Conservation (phyloP, 2,888 invertebrate species). For the Chesias legatella region DNA sequence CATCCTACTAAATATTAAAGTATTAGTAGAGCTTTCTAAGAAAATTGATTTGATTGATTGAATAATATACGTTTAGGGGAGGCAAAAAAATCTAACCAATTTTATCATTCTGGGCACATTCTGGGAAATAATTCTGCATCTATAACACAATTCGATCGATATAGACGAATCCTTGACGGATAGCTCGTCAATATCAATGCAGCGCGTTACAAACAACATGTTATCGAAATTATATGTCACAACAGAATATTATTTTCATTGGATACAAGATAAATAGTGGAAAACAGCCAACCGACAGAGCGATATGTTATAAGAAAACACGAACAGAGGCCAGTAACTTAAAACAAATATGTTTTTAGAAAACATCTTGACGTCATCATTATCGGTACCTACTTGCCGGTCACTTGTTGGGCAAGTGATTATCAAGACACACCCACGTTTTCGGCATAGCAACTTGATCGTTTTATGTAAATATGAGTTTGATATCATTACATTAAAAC, state of each 20-base stretch:
- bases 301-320: slow-evolving; percentile 69
- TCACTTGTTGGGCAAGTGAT: slow-evolving; percentile 47
- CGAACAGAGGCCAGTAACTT: slow-evolving; percentile 51
- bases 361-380: slow-evolving; percentile 53
- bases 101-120: too few species aligned
- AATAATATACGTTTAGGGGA: too few species aligned
- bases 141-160: too few species aligned
- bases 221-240: slow-evolving; percentile 56
- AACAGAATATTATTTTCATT: slow-evolving; percentile 68
- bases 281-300: slow-evolving; percentile 56
- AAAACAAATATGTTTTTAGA: slow-evolving; percentile 73
- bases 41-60: too few species aligned
- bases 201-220: slow-evolving; percentile 51
- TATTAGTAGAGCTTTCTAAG: too few species aligned
- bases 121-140: too few species aligned
- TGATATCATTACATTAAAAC: slow-evolving; percentile 16
- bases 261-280: slow-evolving; percentile 73
- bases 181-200: slow-evolving; percentile 14
- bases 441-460: slow-evolving; percentile 55
- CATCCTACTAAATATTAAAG: too few species aligned
- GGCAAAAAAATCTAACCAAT: too few species aligned
- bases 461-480: slow-evolving; percentile 23
- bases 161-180: background rate
- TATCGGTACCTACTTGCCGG: slow-evolving; percentile 45
- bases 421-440: slow-evolving; percentile 74